Evolutionary conservation across 1,140 invertebrate species (phyloP).

Genomic region (Atta colombica): DNA sequence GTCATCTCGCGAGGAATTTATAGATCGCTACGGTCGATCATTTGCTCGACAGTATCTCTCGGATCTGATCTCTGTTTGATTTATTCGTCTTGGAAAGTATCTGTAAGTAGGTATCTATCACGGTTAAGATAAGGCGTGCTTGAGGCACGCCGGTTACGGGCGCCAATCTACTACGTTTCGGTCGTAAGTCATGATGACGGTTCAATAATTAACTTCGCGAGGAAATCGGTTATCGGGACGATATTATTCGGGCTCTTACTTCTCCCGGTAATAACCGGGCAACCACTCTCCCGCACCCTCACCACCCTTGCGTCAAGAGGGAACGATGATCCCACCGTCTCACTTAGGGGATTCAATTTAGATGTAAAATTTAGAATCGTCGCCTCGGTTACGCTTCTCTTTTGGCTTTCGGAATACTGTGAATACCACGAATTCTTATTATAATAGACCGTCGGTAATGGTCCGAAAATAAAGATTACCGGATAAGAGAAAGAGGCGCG

Average conservation of each 20-base stretch:
- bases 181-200: slow-evolving; percentile 83
- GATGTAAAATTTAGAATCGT: slow-evolving; percentile 79
- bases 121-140: slow-evolving; percentile 64
- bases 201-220: slow-evolving; percentile 84
- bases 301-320: slow-evolving; percentile 20
- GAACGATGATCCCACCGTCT: slow-evolving; percentile 56
- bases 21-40: slow-evolving; percentile 60
- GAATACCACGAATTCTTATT: slow-evolving; percentile 68
- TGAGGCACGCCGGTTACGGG: slow-evolving; percentile 50
- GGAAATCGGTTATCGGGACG: slow-evolving; percentile 83
- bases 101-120: slow-evolving; percentile 77
- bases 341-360: slow-evolving; percentile 81
- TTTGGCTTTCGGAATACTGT: slow-evolving; percentile 5
- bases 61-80: slow-evolving; percentile 70
- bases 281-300: slow-evolving; percentile 42
- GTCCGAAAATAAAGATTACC: slow-evolving; percentile 72
- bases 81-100: slow-evolving; percentile 78
- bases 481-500: slow-evolving; percentile 27
- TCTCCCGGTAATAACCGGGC: slow-evolving; percentile 74
- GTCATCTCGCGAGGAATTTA: slow-evolving; percentile 28
- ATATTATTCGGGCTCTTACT: slow-evolving; percentile 79
- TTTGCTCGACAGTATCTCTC: slow-evolving; percentile 55
- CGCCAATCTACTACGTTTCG: slow-evolving; percentile 70
- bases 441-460: slow-evolving; percentile 75
- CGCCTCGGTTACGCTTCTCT: slow-evolving; percentile 10